A percentile compares a stretch with the other conserved stretches of the same genome.
These are phyloP conservation scores for Girardia tigrina DNA, from an alignment of 2,888 invertebrate species.

Conservation along the genomic window DNA sequence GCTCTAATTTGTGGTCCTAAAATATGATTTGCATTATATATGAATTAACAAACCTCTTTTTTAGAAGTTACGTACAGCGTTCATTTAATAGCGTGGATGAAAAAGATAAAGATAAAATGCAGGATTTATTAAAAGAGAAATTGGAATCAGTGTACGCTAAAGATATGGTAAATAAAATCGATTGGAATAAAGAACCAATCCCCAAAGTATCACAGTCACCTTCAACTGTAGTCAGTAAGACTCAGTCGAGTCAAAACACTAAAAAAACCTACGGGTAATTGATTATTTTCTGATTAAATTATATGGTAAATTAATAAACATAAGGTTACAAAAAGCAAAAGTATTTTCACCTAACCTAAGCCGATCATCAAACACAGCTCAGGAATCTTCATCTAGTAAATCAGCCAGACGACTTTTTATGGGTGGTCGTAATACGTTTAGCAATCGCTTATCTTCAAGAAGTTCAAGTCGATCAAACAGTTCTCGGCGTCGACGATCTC, in stretches of 20 bases:
- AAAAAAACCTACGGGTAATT: neutral
- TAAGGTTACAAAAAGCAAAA: neutral
- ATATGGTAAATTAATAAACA: neutral
- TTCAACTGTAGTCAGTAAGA: neutral
- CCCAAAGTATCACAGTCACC: neutral
- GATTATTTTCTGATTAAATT: neutral
- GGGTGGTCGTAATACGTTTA: neutral
- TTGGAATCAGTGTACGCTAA: neutral
- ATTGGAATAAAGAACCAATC: neutral
- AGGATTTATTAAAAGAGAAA: neutral
- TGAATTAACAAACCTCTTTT: neutral
- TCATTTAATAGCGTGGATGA: constrained; percentile 70
- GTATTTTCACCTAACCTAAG: neutral
- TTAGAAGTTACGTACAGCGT: constrained; percentile 67
- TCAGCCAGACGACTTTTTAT: neutral
- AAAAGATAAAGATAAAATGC: neutral
- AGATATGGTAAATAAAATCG: neutral
- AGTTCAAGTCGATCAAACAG: neutral
- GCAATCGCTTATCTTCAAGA: neutral
- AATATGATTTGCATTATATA: too few relatives aligned
- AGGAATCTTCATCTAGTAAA: neutral
- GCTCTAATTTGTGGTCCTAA: neutral
- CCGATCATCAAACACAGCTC: neutral
- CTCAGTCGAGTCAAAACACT: neutral
- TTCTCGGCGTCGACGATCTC: neutral